Percentiles rank a stretch among this genome's conserved stretches.
phyloP scores from a whole-genome alignment of 2,888 invertebrate genomes.

The Parochlus steinenii region DNA sequence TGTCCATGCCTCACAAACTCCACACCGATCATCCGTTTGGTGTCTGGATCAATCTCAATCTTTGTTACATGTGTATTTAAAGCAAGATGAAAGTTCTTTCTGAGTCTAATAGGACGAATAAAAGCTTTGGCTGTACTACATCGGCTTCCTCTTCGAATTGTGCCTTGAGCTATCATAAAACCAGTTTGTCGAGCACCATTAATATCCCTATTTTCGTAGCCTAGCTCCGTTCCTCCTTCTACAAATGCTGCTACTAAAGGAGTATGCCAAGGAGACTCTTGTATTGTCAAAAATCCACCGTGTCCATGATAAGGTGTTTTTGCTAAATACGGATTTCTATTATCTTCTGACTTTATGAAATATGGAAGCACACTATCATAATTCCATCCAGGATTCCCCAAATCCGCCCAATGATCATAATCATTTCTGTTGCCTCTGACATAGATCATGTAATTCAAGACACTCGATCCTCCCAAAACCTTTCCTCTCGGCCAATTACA shows the following conservation, averaged over 20 bases:
- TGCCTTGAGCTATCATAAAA: constrained; percentile 70
- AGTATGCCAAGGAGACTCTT: constrained; percentile 72
- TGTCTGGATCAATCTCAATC: constrained; percentile 54
- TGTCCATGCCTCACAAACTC: constrained; percentile 61
- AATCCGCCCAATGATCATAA: constrained; percentile 74
- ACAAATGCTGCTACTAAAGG: constrained; percentile 69
- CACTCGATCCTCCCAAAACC: constrained; percentile 75
- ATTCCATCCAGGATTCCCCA: constrained; percentile 81
- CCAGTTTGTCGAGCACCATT: constrained; percentile 67
- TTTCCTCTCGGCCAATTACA: constrained; percentile 85
- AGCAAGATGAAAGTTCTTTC: constrained; percentile 66
- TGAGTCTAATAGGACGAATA: constrained; percentile 53
- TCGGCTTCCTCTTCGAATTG: constrained; percentile 57
- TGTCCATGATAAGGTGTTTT: constrained; percentile 49
- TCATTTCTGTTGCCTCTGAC: constrained; percentile 70
- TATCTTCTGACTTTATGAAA: constrained; percentile 81
- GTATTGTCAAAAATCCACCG: constrained; percentile 61
- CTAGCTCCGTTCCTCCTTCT: constrained; percentile 64
- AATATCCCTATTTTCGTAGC: constrained; percentile 67
- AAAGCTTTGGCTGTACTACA: constrained; percentile 84
- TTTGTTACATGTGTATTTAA: constrained; percentile 64
- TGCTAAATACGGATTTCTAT: constrained; percentile 66
- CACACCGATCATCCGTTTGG: constrained; percentile 61
- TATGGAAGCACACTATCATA: constrained; percentile 71
- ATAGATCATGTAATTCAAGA: constrained; percentile 81